phyloP scores from a whole-genome alignment of 2,888 invertebrate species.

The Sabellastarte sp. region DNA sequence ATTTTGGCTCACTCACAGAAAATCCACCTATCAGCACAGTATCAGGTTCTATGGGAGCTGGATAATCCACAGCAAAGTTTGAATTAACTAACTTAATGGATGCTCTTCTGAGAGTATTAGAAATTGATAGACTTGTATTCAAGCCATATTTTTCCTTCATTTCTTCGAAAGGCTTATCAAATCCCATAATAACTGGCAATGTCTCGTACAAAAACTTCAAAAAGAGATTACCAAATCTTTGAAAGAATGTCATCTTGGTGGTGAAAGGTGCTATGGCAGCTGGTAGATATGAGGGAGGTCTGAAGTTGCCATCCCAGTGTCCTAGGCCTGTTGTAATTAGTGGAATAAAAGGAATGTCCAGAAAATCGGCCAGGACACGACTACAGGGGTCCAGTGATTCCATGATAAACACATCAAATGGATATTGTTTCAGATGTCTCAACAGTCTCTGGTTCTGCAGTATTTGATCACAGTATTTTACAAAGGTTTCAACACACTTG shows the following conservation, averaged over 20 bases:
- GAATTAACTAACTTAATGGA: constrained; percentile 27
- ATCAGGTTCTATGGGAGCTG: constrained; percentile 28
- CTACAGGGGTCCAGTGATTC: constrained; percentile 30
- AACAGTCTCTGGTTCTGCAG: constrained; percentile 12
- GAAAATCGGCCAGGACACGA: constrained; percentile 26
- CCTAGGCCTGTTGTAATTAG: constrained; percentile 28
- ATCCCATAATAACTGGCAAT: constrained; percentile 23
- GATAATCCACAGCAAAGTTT: constrained; percentile 30
- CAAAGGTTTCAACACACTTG: constrained; percentile 18
- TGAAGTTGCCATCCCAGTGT: constrained; percentile 27
- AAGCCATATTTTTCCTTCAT: constrained; percentile 21
- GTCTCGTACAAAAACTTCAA: constrained; percentile 27
- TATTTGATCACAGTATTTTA: constrained; percentile 24
- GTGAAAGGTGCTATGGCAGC: constrained; percentile 26
- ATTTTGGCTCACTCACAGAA: constrained; percentile 11
- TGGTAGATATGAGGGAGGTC: constrained; percentile 28
- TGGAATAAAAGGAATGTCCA: constrained; percentile 26
- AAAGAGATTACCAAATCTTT: constrained; percentile 22
- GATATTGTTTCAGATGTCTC: constrained; percentile 14
- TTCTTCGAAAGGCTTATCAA: constrained; percentile 21
- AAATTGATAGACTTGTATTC: constrained; percentile 20
- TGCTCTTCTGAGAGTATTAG: constrained; percentile 23
- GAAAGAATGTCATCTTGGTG: constrained; percentile 22
- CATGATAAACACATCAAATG: constrained; percentile 24
- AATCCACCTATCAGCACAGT: constrained; percentile 29